Evolutionary conservation across 2,797 vertebrate genomes (phyloP).

Genomic region (Girardinus metallicus): DNA sequence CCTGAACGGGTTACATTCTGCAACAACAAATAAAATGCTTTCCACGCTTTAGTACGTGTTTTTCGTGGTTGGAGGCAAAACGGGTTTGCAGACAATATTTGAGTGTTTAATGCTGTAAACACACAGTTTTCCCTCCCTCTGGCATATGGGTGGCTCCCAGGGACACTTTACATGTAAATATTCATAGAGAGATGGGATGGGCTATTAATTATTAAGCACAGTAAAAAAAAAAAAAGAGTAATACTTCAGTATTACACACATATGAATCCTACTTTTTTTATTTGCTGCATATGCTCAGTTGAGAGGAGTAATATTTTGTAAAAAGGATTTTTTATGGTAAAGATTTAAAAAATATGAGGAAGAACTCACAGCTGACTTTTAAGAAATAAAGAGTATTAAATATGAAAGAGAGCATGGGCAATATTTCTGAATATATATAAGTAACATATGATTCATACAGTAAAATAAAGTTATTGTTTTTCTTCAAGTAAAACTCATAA

Average conservation of each 20-base stretch:
- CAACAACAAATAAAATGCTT: conserved; percentile 77
- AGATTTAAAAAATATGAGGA: conserved; percentile 40
- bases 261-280: conserved; percentile 70
- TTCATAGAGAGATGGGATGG: conserved; percentile 79
- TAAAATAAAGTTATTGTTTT: conserved; percentile 24
- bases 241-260: conserved; percentile 72
- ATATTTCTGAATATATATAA: conserved; percentile 33
- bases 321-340: conserved; percentile 21
- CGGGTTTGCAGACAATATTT: conserved; percentile 71
- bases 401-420: conserved; percentile 32
- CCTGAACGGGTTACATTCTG: conserved; percentile 75
- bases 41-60: conserved; percentile 66
- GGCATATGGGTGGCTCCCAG: conserved; percentile 75
- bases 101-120: conserved; percentile 83
- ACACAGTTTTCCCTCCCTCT: conserved; percentile 77
- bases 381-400: conserved; percentile 36
- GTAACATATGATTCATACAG: conserved; percentile 33
- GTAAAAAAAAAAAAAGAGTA: conserved; percentile 63
- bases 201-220: conserved; percentile 83
- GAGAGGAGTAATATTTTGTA: conserved; percentile 51
- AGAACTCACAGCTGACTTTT: conserved; percentile 19
- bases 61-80: conserved; percentile 80
- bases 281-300: conserved; percentile 60
- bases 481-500: background rate
- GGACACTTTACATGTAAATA: conserved; percentile 86